Percentiles rank a stretch among this genome's conserved stretches.
Evolutionary conservation across 37 sponge, comb jelly and placozoan genomes (phyloP).

Genomic region (Lycopodina hypogea): DNA sequence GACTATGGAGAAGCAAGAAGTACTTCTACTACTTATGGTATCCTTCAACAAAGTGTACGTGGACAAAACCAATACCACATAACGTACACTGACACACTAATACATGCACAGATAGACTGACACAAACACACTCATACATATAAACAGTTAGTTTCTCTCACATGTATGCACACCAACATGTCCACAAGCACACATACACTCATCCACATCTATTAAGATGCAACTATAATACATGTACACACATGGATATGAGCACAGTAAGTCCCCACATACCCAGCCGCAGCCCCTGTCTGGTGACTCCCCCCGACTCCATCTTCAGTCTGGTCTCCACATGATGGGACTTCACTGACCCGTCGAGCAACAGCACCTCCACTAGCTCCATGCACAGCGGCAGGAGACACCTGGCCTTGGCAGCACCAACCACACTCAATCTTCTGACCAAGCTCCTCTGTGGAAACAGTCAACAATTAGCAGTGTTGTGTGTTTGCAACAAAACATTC

Average conservation of each 20-base stretch:
- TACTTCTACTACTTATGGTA: too few relatives aligned
- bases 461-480: too few relatives aligned
- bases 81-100: too few relatives aligned
- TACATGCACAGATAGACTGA: not conserved
- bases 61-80: too few relatives aligned
- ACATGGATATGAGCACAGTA: too few relatives aligned
- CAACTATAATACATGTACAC: too few relatives aligned
- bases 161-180: too few relatives aligned
- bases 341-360: constrained; percentile 49
- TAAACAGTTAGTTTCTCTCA: not conserved
- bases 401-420: not conserved
- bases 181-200: too few relatives aligned
- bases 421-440: not conserved
- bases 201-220: too few relatives aligned
- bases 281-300: constrained; percentile 66
- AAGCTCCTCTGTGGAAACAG: too few relatives aligned
- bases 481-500: too few relatives aligned
- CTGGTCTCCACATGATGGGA: constrained; percentile 60
- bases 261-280: constrained; percentile 57
- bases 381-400: constrained; percentile 12
- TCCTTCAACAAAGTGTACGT: too few relatives aligned
- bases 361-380: constrained; percentile 56
- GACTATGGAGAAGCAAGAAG: not conserved
- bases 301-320: constrained; percentile 75
- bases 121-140: not conserved